These are phyloP conservation scores for Melospiza melodia DNA, from an alignment of 2,113 vertebrate genomes.

Conservation along the genomic window DNA sequence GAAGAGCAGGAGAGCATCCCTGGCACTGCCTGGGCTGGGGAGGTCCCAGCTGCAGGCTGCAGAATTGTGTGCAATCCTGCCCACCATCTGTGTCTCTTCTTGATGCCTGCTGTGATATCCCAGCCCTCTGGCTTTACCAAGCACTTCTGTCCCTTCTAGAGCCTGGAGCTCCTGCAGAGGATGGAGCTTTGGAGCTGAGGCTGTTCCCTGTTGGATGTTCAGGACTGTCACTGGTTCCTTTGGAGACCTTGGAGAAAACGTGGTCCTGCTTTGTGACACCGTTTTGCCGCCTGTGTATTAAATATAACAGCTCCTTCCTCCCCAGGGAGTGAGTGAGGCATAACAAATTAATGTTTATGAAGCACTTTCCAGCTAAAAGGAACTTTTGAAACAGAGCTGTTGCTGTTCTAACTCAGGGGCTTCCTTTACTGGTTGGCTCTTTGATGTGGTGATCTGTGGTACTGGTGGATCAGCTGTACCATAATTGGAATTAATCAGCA, in stretches of 20 bases:
- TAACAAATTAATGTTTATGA: conserved; percentile 45
- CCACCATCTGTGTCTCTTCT: not conserved
- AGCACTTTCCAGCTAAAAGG: not conserved
- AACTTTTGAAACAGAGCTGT: not conserved
- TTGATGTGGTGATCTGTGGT: conserved; percentile 30
- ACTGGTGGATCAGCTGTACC: conserved; percentile 36
- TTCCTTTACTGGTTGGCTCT: conserved; percentile 35
- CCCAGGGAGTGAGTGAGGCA: not conserved
- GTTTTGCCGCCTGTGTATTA: not conserved
- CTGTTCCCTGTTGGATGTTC: not conserved
- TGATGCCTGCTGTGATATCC: not conserved
- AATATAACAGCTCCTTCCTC: not conserved
- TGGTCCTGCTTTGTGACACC: not conserved
- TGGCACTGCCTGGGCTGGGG: not conserved
- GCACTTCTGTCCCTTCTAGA: not conserved
- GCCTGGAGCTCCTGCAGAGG: not conserved
- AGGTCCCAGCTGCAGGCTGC: not conserved
- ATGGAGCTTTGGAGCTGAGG: not conserved
- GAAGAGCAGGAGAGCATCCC: not conserved
- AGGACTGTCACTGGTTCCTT: rapidly evolving
- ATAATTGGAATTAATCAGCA: conserved; percentile 59
- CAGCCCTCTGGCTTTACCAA: not conserved
- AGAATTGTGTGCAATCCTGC: not conserved
- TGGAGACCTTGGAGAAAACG: not conserved
- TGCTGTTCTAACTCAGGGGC: conserved; percentile 32